Conservation (phyloP, 2,113 vertebrate genomes). For the Phalacrocorax brasilianus region DNA sequence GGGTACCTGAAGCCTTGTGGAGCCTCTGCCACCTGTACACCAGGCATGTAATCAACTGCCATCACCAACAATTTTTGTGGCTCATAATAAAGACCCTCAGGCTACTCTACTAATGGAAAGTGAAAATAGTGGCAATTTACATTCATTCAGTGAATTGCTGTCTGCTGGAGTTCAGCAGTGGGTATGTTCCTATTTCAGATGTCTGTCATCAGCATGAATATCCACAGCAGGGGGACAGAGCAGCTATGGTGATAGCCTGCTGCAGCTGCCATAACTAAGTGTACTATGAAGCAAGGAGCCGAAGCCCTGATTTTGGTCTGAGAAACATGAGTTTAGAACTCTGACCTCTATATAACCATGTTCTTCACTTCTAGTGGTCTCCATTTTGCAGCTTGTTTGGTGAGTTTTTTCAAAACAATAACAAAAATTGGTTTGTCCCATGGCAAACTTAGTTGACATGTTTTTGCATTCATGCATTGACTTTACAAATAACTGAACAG, state of each 20-base stretch:
- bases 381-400: rapidly evolving
- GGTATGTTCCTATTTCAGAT: background rate
- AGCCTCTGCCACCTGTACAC: background rate
- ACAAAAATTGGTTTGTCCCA: background rate
- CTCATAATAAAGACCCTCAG: background rate
- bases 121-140: background rate
- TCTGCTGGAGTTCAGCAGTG: background rate
- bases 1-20: background rate
- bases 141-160: background rate
- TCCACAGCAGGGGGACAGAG: background rate
- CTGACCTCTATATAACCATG: background rate
- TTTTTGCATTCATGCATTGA: background rate
- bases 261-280: background rate
- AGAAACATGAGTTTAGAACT: background rate
- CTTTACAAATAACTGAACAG: background rate
- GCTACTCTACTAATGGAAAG: background rate
- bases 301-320: background rate
- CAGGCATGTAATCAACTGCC: background rate
- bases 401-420: background rate
- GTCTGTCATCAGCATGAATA: background rate
- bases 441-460: background rate
- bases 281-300: background rate
- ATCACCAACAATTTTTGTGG: background rate
- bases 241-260: background rate
- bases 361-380: background rate